Evolutionary conservation across 2,797 vertebrate species (phyloP).

Genomic region (Hybognathus amarus): DNA sequence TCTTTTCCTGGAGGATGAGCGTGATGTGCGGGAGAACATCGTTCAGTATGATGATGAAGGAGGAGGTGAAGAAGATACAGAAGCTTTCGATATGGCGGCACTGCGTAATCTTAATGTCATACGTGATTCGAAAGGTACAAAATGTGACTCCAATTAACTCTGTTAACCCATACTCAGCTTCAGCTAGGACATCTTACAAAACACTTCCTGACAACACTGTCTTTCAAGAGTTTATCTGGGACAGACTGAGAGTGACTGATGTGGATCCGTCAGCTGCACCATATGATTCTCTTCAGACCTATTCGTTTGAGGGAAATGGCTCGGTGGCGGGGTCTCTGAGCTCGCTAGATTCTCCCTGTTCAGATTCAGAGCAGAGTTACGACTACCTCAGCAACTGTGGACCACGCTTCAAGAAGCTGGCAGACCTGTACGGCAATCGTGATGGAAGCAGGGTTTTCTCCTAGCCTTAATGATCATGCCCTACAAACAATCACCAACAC

Average conservation of each 20-base stretch:
- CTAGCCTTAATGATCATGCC: conserved; percentile 77
- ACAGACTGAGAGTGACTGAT: conserved; percentile 92
- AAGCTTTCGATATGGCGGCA: conserved; percentile 96
- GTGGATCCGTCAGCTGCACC: conserved; percentile 91
- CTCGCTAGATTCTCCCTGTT: conserved; percentile 92
- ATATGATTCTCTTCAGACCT: conserved; percentile 95
- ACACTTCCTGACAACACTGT: conserved; percentile 91
- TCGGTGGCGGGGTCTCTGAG: conserved; percentile 94
- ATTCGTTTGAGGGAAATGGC: conserved; percentile 92
- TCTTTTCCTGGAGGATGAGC: conserved; percentile 92
- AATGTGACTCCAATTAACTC: conserved; percentile 89
- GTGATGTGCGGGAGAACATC: conserved; percentile 94
- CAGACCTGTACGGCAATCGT: conserved; percentile 91
- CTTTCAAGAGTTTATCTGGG: conserved; percentile 96
- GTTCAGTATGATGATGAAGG: conserved; percentile 96
- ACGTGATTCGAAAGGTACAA: conserved; percentile 83
- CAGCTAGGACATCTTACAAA: conserved; percentile 84
- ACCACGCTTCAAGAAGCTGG: conserved; percentile 93
- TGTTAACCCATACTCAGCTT: conserved; percentile 82
- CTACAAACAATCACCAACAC: background rate
- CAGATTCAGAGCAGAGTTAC: conserved; percentile 96
- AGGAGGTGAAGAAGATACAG: conserved; percentile 95
- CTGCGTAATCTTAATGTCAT: conserved; percentile 92
- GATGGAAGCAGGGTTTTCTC: conserved; percentile 85
- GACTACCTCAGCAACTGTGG: conserved; percentile 98